Evolutionary conservation across 2,888 invertebrate genomes (phyloP), one percentile per base, ranked within the genome.

Genomic region (Opisthograptis luteolata): DNA sequence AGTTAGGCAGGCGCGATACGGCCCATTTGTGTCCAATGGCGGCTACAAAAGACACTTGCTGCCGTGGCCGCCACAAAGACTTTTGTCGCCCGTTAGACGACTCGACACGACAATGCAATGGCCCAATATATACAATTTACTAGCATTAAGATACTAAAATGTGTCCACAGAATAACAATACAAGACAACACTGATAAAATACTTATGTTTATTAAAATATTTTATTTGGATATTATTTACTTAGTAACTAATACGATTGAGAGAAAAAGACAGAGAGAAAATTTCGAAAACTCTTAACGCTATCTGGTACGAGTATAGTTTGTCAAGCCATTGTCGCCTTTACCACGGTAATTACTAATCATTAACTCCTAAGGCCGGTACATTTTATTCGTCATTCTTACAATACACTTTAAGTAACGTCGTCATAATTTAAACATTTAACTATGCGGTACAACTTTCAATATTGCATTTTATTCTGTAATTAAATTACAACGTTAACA

Each of bases 351-450:
- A 51, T 68, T 68, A 76, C 81, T 86, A 83, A 77, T 68, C 76
- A 73, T 82, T 40, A 43, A 86, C 77, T 77, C 70, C 88, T 89
- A 89, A 88, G 89, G 89, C 89, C 89, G 89, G 89, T 84, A 88
- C 81, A 80, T 66, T 72, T 80, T 79, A 72, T 75, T 80, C 75
- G 58, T 79, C 77, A 71, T 73, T 76, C 83, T 86, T 84, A 86
- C 80, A 82, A 84, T 81, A 86, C 81, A 86, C 81, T 87, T 85
- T 81, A 81, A 84, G 82, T 84, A 83, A 78, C 82, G 71, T 66
- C 75, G 52, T 71, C 68, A 66, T 68, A 60, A 78, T 84, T 85
- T 79, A 72, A 84, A 83, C 74, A 73, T 71, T 81, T 79, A 87
- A 85, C 85, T 86, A 81, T 79, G 64, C 55, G 61, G 69, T 72